Evolutionary conservation across 2,888 invertebrate genomes (phyloP).

Genomic region (Polia nebulosa): DNA sequence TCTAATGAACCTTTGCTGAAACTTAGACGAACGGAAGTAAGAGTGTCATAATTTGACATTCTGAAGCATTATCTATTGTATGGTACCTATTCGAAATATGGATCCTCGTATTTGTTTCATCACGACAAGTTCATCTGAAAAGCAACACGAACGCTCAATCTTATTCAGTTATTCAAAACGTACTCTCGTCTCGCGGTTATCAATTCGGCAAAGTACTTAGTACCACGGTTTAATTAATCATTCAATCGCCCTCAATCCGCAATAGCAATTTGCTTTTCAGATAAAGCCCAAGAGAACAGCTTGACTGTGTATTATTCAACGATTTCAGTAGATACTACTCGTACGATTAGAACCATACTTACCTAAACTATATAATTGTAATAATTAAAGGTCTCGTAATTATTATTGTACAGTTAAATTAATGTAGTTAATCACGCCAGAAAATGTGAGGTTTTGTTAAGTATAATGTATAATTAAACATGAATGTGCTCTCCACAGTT

Average conservation of each 20-base stretch:
- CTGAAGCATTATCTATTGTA: constrained; percentile 62
- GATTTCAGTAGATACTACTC: constrained; percentile 83
- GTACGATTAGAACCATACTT: constrained; percentile 83
- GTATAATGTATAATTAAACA: constrained; percentile 89
- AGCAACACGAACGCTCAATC: constrained; percentile 66
- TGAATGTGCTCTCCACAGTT: constrained; percentile 91
- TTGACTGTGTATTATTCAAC: constrained; percentile 76
- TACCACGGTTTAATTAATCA: constrained; percentile 51
- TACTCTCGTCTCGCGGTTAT: constrained; percentile 31
- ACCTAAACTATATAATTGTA: constrained; percentile 85
- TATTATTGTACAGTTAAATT: constrained; percentile 90
- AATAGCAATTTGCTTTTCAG: constrained; percentile 75
- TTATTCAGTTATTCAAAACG: constrained; percentile 43
- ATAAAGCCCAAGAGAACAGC: constrained; percentile 63
- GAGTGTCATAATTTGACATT: constrained; percentile 68
- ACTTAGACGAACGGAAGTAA: constrained; percentile 75
- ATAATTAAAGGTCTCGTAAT: constrained; percentile 90
- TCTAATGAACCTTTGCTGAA: constrained; percentile 70
- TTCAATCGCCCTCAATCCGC: constrained; percentile 47
- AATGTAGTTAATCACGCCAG: constrained; percentile 90
- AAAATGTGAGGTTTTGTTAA: constrained; percentile 89
- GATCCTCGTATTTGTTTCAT: constrained; percentile 63
- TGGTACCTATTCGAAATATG: constrained; percentile 57
- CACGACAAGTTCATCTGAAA: constrained; percentile 73
- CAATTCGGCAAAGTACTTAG: constrained; percentile 78